Evolutionary conservation across 2,888 invertebrate genomes (phyloP), one percentile per base, ranked within the genome.

Genomic region (Pristionchus exspectatus): DNA sequence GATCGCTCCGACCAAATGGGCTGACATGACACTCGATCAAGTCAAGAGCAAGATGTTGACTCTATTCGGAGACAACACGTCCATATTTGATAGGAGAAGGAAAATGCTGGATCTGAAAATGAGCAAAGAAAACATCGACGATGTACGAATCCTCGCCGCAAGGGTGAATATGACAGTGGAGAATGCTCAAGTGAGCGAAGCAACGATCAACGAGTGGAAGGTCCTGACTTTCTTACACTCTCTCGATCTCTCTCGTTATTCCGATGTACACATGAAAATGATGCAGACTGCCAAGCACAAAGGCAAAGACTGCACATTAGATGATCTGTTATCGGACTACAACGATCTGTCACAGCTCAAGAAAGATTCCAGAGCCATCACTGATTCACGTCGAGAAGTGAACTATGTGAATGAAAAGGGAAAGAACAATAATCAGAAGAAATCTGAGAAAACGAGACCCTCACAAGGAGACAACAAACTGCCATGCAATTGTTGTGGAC

Each of bases 231-330:
- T 77, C 44, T 12, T 77, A 33, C 77, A 77, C 38, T 14, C 77
- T 2, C 77, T 77, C 4, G 77, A 77, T 77, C 38, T 77, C 21
- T 24, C 77, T 10, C 30, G 77, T 2, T 33, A 77, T 18, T 18
- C 38, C 1, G 77, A 77, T 33, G 38, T 77, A 2, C 77, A 77
- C 14, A 12, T 77, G 18, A 33, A 38, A 4, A 77, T 77, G 77
- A 33, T 77, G 77, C 33, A 77, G 27, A 44, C 33, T 5, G 77
- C 77, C 18, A 69, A 69, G 24, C 77, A 77, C 33, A 77, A 77
- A 21, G 77, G 77, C 12, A 77, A 77, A 77, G 77, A 77, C 2
- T 33, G 33, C 38, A 77, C 12, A 21, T 38, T 77, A 3, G 77
- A 77, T 44, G 44, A 33, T 18, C 38, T 77, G 38, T 21, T 77